Evolutionary conservation across 2,888 invertebrate species (phyloP).

Genomic region (Tinea pellionella): DNA sequence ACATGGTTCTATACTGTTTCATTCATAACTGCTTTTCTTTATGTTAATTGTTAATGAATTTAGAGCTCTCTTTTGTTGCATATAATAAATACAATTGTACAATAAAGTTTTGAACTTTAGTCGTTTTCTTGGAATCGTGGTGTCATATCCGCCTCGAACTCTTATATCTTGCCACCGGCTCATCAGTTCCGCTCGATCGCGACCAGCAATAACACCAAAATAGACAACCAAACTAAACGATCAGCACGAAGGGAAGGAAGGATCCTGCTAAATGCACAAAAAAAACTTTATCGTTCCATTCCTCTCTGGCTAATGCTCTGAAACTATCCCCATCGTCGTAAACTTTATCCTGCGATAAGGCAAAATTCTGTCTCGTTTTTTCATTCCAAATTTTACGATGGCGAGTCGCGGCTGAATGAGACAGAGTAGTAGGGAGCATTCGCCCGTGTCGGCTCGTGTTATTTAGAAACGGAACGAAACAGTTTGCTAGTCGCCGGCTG

Average conservation of each 20-base stretch:
- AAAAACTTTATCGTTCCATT: slow-evolving; percentile 50
- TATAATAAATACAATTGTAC: not conserved
- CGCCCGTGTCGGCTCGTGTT: slow-evolving; percentile 57
- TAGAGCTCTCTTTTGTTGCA: too few species aligned
- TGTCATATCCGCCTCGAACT: slow-evolving; percentile 31
- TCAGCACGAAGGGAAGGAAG: slow-evolving; percentile 28
- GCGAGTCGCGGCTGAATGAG: slow-evolving; percentile 38
- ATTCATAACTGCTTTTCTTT: not conserved
- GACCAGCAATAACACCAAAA: slow-evolving; percentile 37
- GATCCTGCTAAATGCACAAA: slow-evolving; percentile 59
- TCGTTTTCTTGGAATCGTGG: not conserved
- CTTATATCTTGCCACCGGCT: slow-evolving; percentile 25
- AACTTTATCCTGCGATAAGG: slow-evolving; percentile 63
- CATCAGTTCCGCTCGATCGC: slow-evolving; percentile 31
- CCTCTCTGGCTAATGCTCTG: slow-evolving; percentile 53
- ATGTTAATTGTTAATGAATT: too few species aligned
- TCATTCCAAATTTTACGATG: slow-evolving; percentile 18
- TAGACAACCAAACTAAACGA: slow-evolving; percentile 42
- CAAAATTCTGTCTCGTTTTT: slow-evolving; percentile 41
- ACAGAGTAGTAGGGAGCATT: slow-evolving; percentile 51
- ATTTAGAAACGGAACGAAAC: slow-evolving; percentile 50
- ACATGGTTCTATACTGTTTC: slow-evolving; percentile 2
- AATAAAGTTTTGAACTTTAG: not conserved
- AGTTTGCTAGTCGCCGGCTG: slow-evolving; percentile 66
- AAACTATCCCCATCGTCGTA: slow-evolving; percentile 51